phyloP scores from a whole-genome alignment of 1,140 invertebrate species.

The Brachionus plicatilis region DNA sequence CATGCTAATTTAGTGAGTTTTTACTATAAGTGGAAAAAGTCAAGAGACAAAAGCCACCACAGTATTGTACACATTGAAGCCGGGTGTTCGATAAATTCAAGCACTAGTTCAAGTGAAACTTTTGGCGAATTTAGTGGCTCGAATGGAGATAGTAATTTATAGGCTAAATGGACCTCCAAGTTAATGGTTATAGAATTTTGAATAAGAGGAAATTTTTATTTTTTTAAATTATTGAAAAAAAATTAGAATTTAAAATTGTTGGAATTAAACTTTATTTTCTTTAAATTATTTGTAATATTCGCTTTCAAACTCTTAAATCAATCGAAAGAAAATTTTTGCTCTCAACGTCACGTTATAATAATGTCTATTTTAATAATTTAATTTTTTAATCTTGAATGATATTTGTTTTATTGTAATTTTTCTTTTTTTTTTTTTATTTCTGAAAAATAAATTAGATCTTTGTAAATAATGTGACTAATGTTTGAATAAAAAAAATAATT shows the following conservation, averaged over 20 bases:
- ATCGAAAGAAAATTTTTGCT: not conserved
- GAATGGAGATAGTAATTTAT: slow-evolving; percentile 1
- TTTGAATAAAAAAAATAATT: not conserved
- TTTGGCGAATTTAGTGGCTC: not conserved
- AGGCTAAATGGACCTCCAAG: not conserved
- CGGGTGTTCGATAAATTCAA: not conserved
- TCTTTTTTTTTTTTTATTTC: not conserved
- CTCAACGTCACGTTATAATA: not conserved
- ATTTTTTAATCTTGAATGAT: not conserved
- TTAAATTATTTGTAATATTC: slow-evolving; percentile 1
- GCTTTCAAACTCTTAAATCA: not conserved
- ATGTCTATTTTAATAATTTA: not conserved
- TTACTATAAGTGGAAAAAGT: slow-evolving; percentile 42
- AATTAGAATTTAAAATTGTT: not conserved
- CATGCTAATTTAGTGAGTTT: slow-evolving; percentile 37
- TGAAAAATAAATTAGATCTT: not conserved
- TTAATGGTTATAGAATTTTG: not conserved
- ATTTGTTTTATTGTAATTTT: not conserved
- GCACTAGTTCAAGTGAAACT: slow-evolving; percentile 13
- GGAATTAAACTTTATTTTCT: not conserved
- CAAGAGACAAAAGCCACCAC: not conserved
- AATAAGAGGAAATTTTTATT: not conserved
- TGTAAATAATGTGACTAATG: not conserved
- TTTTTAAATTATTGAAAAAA: slow-evolving; percentile 22
- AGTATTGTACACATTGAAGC: not conserved